Percentiles rank a stretch among this genome's conserved stretches.
phyloP scores from a whole-genome alignment of 2,797 vertebrate genomes.

The Argyrosomus regius region DNA sequence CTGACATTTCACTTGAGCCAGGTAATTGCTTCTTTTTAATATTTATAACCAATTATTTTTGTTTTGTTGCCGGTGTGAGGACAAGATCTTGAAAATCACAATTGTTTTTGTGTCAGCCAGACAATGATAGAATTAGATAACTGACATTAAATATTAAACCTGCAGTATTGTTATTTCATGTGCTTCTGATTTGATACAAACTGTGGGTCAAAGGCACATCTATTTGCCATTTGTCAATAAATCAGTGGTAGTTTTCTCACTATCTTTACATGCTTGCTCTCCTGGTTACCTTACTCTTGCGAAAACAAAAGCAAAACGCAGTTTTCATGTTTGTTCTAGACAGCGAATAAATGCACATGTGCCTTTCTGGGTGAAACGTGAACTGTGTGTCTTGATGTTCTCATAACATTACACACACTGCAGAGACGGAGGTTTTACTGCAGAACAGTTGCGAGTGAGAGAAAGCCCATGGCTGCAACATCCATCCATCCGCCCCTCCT shows the following conservation, averaged over 20 bases:
- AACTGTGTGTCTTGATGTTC: constrained; percentile 6
- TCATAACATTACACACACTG: constrained; percentile 27
- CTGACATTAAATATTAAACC: not conserved
- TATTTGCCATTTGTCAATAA: no score
- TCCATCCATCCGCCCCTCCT: constrained; percentile 26
- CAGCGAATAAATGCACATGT: not conserved
- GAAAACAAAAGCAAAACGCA: not conserved
- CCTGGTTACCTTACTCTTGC: not conserved
- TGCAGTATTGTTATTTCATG: not conserved
- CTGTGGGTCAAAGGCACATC: no score
- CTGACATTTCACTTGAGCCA: constrained; percentile 39
- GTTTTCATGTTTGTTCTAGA: not conserved
- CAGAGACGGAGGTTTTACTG: constrained; percentile 42
- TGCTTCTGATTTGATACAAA: not conserved
- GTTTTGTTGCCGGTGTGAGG: not conserved
- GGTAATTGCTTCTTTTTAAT: constrained; percentile 43
- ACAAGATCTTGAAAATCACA: not conserved
- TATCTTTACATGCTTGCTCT: not conserved
- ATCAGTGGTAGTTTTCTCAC: not conserved
- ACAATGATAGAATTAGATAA: not conserved
- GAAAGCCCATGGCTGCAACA: constrained; percentile 39
- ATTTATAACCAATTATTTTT: constrained; percentile 63
- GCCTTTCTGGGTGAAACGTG: not conserved
- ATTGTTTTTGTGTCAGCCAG: not conserved
- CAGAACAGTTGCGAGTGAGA: constrained; percentile 20